Percentiles rank a stretch among this genome's conserved stretches.
These are phyloP conservation scores for Danaus plexippus DNA, from an alignment of 1,140 invertebrate species.

Conservation along the genomic window DNA sequence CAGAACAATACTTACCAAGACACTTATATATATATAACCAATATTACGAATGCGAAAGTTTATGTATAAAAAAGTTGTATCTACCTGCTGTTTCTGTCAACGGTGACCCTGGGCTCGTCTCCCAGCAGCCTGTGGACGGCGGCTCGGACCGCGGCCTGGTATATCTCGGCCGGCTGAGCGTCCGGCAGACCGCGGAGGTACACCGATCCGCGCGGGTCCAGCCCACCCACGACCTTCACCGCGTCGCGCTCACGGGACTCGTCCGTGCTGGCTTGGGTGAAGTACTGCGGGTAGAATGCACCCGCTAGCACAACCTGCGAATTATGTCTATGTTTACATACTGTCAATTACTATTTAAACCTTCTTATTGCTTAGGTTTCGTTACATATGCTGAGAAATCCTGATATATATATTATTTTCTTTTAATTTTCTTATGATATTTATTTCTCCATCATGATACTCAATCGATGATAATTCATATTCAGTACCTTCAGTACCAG, in stretches of 20 bases:
- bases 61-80: neutral
- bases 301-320: constrained; percentile 79
- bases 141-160: constrained; percentile 74
- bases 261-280: constrained; percentile 73
- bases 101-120: constrained; percentile 74
- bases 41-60: too few species aligned
- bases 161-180: constrained; percentile 81
- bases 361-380: neutral
- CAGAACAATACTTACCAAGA: too few species aligned
- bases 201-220: constrained; percentile 84
- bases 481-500: constrained; percentile 76
- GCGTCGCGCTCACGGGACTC: constrained; percentile 74
- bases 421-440: too few species aligned
- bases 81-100: constrained; percentile 73
- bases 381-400: too few species aligned
- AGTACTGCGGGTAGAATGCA: constrained; percentile 95
- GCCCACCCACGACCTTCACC: constrained; percentile 75
- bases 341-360: neutral
- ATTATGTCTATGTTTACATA: neutral
- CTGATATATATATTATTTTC: too few species aligned
- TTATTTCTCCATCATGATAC: too few species aligned
- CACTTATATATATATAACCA: too few species aligned
- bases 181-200: constrained; percentile 77
- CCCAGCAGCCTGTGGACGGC: constrained; percentile 61
- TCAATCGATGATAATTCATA: neutral